Evolutionary conservation across 2,113 vertebrate genomes (phyloP).

Genomic region (Rynchops niger): DNA sequence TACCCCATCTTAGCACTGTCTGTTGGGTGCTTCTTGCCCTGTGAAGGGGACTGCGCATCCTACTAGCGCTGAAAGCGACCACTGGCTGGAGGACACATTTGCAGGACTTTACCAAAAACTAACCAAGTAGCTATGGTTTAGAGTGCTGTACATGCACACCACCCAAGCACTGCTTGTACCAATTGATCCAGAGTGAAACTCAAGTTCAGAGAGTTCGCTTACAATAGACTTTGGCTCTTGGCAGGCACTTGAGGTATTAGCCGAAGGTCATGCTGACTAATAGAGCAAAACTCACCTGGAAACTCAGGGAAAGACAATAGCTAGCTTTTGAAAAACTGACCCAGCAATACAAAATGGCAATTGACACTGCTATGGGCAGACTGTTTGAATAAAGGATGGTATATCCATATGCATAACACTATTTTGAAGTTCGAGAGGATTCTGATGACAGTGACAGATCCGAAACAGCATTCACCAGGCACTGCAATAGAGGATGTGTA

Average conservation of each 20-base stretch:
- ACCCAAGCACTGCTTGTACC: neutral
- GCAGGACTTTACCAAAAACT: neutral
- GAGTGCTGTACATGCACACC: rapidly evolving
- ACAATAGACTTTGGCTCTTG: neutral
- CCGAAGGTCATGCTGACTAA: neutral
- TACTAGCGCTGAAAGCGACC: neutral
- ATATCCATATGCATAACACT: rapidly evolving
- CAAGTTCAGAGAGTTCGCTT: rapidly evolving
- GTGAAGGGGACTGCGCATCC: neutral
- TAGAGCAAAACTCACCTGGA: neutral
- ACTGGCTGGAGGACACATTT: neutral
- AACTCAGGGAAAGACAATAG: neutral
- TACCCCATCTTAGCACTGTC: neutral
- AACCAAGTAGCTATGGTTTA: neutral
- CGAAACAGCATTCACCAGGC: neutral
- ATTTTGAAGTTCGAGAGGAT: neutral
- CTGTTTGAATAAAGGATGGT: neutral
- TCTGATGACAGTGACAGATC: neutral
- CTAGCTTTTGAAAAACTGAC: neutral
- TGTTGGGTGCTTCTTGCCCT: neutral
- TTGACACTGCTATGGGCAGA: neutral
- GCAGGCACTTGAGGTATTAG: neutral
- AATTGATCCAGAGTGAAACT: neutral
- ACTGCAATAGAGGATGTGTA: neutral
- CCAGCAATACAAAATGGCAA: neutral